phyloP scores from a whole-genome alignment of 2,797 vertebrate species.

The Notoglanidium macrostoma region DNA sequence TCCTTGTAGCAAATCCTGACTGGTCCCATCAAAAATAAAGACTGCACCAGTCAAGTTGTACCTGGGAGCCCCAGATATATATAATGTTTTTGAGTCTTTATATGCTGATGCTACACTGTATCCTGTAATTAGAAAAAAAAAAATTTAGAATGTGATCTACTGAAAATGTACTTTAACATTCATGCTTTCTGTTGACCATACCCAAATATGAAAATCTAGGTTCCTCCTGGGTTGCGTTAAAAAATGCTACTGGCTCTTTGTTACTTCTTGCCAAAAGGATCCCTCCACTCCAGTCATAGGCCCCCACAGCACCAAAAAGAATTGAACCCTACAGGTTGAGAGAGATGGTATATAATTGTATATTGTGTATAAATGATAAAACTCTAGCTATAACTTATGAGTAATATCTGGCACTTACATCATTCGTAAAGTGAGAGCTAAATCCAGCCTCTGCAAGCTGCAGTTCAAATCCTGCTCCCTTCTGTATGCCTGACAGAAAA shows the following conservation, averaged over 20 bases:
- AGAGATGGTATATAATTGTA: not conserved
- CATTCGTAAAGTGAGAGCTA: constrained; percentile 67
- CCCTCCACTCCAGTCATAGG: constrained; percentile 81
- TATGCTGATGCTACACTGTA: constrained; percentile 69
- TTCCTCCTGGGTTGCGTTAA: constrained; percentile 67
- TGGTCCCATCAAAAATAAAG: constrained; percentile 64
- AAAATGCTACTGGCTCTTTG: constrained; percentile 58
- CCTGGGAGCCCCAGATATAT: constrained; percentile 74
- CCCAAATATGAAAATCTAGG: constrained; percentile 75
- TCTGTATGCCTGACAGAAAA: constrained; percentile 65
- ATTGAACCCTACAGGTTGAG: constrained; percentile 63
- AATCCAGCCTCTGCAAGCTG: constrained; percentile 79
- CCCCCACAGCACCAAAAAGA: constrained; percentile 76
- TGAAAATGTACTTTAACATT: not conserved
- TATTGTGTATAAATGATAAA: constrained; percentile 1
- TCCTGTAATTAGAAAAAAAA: constrained; percentile 64
- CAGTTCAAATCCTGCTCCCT: constrained; percentile 70
- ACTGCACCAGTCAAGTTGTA: constrained; percentile 72
- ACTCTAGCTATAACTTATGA: not conserved
- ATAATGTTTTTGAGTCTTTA: constrained; percentile 48
- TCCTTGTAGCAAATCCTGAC: constrained; percentile 65
- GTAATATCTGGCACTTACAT: constrained; percentile 63
- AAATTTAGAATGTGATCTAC: not conserved
- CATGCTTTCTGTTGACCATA: constrained; percentile 52
- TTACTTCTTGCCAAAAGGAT: constrained; percentile 63